phyloP scores from a whole-genome alignment of 1,140 invertebrate genomes.

The Centruroides vittatus region DNA sequence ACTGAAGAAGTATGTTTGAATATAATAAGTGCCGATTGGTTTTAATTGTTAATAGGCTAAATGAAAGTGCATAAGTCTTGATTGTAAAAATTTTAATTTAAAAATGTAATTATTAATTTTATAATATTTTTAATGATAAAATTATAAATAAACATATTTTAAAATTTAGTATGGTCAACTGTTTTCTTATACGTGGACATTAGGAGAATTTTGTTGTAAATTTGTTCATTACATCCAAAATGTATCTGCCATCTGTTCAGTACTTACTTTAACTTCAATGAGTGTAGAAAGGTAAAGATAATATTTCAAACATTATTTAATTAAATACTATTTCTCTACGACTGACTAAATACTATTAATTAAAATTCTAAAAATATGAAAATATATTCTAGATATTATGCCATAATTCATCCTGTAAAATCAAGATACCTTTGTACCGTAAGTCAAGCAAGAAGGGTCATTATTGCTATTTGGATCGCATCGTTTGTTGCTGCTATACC shows the following conservation, averaged over 20 bases:
- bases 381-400: conserved; percentile 49
- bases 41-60: too few relatives aligned
- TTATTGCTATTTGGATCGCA: conserved; percentile 44
- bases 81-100: too few relatives aligned
- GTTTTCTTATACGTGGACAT: conserved; percentile 57
- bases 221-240: conserved; percentile 58
- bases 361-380: background rate
- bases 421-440: conserved; percentile 55
- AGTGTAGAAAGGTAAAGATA: conserved; percentile 53
- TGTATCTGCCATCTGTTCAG: conserved; percentile 57
- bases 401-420: conserved; percentile 57
- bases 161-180: conserved; percentile 51
- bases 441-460: conserved; percentile 47
- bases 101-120: too few relatives aligned
- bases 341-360: background rate
- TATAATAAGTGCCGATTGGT: too few relatives aligned
- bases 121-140: too few relatives aligned
- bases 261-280: conserved; percentile 60
- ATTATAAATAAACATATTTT: too few relatives aligned
- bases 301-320: too few relatives aligned
- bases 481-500: conserved; percentile 44
- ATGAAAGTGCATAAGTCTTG: too few relatives aligned
- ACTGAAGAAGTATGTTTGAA: too few relatives aligned
- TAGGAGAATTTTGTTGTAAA: conserved; percentile 55
- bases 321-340: background rate